Evolutionary conservation across 1,140 invertebrate genomes (phyloP), one percentile per base, ranked within the genome.

Genomic region (Bombus waltoni): DNA sequence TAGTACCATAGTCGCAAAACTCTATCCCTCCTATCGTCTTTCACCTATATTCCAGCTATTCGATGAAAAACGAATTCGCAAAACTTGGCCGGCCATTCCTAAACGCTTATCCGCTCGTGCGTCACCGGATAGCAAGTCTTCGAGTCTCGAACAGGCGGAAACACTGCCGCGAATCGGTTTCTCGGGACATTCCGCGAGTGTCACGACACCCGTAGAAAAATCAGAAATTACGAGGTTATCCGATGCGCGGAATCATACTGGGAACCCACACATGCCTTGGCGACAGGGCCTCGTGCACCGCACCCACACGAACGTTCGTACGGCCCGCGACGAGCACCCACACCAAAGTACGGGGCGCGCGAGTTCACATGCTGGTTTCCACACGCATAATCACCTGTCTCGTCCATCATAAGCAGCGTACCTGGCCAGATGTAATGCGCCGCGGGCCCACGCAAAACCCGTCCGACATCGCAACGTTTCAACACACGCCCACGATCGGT

Each of bases 331-430:
- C 28, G 68, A 40, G 68, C 83, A 85, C 76, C 75, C 66, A 85
- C 76, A 81, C 59, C 77, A 40, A 6, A 38, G 28, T 25, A 42
- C 10, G 28, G 38, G 28, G 59, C 59, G 59, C 66, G 72, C 62
- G 66, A 76, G 68, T 65, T 91, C 87, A 82, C 87, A 91, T 93
- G 91, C 90, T 94, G 93, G 93, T 95, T 94, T 94, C 92, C 92
- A 94, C 93, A 94, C 93, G 93, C 93, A 93, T 95, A 95, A 95
- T 95, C 94, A 94, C 94, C 93, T 95, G 94, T 94, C 94, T 95
- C 94, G 93, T 94, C 92, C 94, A 94, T 94, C 94, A 95, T 94
- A 94, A 93, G 89, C 87, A 86, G 87, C 92, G 89, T 89, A 89
- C 87, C 81, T 76, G 88, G 87, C 90, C 93, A 94, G 92, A 94